These are phyloP conservation scores for Cherax destructor DNA, from an alignment of 1,140 invertebrate species.

Conservation along the genomic window DNA sequence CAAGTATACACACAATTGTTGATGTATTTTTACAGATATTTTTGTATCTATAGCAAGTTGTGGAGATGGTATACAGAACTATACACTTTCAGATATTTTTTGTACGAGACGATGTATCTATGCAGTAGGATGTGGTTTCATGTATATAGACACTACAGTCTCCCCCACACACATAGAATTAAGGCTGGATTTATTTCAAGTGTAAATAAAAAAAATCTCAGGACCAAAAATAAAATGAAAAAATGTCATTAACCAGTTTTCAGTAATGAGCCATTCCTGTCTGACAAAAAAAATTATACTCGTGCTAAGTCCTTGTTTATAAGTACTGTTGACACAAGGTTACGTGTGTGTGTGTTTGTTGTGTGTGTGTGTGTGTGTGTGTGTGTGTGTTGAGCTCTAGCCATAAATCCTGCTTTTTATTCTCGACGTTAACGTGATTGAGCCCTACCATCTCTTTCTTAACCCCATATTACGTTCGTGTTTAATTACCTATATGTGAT, in stretches of 20 bases:
- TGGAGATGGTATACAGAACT: constrained; percentile 50
- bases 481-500: too few species aligned
- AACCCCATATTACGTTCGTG: too few species aligned
- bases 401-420: too few species aligned
- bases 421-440: too few species aligned
- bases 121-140: constrained; percentile 58
- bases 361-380: too few species aligned
- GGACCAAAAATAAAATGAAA: constrained; percentile 52
- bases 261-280: not conserved
- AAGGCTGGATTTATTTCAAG: constrained; percentile 48
- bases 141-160: constrained; percentile 45
- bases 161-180: constrained; percentile 23
- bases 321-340: too few species aligned
- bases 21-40: constrained; percentile 33
- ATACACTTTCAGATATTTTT: constrained; percentile 43
- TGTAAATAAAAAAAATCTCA: constrained; percentile 57
- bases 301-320: too few species aligned
- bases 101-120: constrained; percentile 57
- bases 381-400: too few species aligned
- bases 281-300: too few species aligned
- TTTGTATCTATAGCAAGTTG: constrained; percentile 51
- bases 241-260: constrained; percentile 34
- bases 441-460: too few species aligned
- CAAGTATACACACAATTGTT: constrained; percentile 46
- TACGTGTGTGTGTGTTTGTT: too few species aligned